Conservation (phyloP, 2,888 invertebrate species). For the Agrochola lota region DNA sequence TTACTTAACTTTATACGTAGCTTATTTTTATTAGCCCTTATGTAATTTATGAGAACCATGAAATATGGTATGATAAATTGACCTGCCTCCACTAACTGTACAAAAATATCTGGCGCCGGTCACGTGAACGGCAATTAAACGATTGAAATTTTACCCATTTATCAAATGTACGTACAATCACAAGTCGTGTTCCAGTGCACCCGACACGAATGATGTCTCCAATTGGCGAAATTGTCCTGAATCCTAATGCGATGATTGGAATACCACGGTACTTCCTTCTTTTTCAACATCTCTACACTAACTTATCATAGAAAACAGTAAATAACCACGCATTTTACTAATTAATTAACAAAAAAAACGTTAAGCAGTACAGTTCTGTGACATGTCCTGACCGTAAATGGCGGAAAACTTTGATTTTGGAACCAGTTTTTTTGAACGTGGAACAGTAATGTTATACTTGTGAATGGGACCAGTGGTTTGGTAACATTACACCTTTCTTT, state of each 20-base stretch:
- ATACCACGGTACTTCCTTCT: slow-evolving; percentile 87
- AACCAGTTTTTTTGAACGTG: slow-evolving; percentile 78
- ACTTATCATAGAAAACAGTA: slow-evolving; percentile 63
- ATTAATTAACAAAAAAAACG: slow-evolving; percentile 49
- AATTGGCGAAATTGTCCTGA: slow-evolving; percentile 82
- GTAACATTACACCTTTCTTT: slow-evolving; percentile 78
- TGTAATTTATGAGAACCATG: neutral
- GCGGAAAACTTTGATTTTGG: slow-evolving; percentile 70
- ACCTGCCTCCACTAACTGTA: neutral
- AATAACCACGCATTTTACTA: slow-evolving; percentile 68
- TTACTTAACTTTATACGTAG: too few species aligned
- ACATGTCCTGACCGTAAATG: slow-evolving; percentile 76
- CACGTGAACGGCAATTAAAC: slow-evolving; percentile 28
- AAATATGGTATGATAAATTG: neutral
- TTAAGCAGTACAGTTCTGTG: slow-evolving; percentile 59
- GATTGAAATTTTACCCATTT: slow-evolving; percentile 57
- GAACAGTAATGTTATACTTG: slow-evolving; percentile 62
- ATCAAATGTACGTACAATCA: slow-evolving; percentile 81
- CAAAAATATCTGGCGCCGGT: slow-evolving; percentile 34
- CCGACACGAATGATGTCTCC: slow-evolving; percentile 82
- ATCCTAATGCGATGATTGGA: slow-evolving; percentile 83
- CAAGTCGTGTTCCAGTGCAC: slow-evolving; percentile 85
- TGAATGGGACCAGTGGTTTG: slow-evolving; percentile 59
- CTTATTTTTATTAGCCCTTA: too few species aligned
- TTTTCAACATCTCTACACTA: slow-evolving; percentile 85